Evolutionary conservation across 1,140 invertebrate genomes (phyloP).

Genomic region (Anthonomus grandis): DNA sequence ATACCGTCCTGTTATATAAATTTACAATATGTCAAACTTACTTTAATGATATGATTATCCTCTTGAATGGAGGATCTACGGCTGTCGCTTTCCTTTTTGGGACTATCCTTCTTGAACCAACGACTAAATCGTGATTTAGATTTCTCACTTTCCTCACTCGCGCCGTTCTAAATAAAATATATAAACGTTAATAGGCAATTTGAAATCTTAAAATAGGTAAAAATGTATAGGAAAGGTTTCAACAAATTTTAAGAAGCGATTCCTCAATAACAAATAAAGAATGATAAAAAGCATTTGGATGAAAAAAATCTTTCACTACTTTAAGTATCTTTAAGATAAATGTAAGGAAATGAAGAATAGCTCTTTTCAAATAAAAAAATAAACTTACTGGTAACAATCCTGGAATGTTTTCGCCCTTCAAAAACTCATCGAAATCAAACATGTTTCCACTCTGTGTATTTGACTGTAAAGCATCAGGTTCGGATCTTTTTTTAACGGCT

Average conservation of each 20-base stretch:
- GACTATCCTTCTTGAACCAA: slow-evolving; percentile 57
- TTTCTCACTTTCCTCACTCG: slow-evolving; percentile 49
- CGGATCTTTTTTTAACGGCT: slow-evolving; percentile 32
- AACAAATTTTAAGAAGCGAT: not conserved
- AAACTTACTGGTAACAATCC: slow-evolving; percentile 56
- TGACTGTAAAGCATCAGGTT: slow-evolving; percentile 30
- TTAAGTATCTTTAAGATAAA: too few relatives aligned
- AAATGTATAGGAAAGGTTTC: not conserved
- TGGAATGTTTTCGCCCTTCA: slow-evolving; percentile 63
- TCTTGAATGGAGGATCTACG: slow-evolving; percentile 62
- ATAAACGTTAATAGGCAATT: slow-evolving; percentile 18
- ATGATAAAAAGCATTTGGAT: too few relatives aligned
- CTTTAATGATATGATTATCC: slow-evolving; percentile 58
- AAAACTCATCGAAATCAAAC: slow-evolving; percentile 72
- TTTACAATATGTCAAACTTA: slow-evolving; percentile 1
- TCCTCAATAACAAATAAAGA: too few relatives aligned
- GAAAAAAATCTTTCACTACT: too few relatives aligned
- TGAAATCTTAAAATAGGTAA: not conserved
- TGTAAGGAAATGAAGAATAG: too few relatives aligned
- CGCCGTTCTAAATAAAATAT: slow-evolving; percentile 53
- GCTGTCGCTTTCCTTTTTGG: slow-evolving; percentile 50
- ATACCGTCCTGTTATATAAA: slow-evolving; percentile 40
- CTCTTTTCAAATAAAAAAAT: too few relatives aligned
- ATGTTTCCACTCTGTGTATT: slow-evolving; percentile 38
- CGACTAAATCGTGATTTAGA: slow-evolving; percentile 59